A percentile compares a stretch with the other conserved stretches of the same genome.
Evolutionary conservation across 1,140 invertebrate genomes (phyloP).

Genomic region (Tyrophagus putrescentiae): DNA sequence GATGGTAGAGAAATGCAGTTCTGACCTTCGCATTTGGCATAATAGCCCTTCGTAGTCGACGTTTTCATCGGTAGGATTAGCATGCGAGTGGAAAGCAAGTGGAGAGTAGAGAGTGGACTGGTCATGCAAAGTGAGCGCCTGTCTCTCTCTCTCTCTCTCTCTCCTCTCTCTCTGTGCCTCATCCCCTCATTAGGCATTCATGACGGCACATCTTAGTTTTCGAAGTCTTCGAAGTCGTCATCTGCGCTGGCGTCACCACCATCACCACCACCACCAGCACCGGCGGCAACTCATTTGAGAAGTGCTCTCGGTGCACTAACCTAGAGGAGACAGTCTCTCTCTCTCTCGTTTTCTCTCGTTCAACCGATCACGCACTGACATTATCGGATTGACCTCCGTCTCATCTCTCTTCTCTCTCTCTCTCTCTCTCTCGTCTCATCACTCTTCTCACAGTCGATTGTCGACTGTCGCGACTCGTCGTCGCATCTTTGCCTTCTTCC

Average conservation of each 20-base stretch:
- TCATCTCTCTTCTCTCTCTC: not conserved
- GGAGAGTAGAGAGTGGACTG: too few species aligned
- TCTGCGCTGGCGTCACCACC: not conserved
- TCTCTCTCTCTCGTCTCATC: not conserved
- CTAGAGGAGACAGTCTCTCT: not conserved
- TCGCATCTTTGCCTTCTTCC: not conserved
- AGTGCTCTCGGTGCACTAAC: too few species aligned
- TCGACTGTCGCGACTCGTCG: not conserved
- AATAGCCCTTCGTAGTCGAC: too few species aligned
- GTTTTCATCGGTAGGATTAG: too few species aligned
- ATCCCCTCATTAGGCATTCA: not conserved
- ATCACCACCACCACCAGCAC: not conserved
- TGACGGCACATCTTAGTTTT: not conserved
- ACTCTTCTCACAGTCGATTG: not conserved
- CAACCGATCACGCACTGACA: slow-evolving; percentile 1
- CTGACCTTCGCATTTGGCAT: too few species aligned
- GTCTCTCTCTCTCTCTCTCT: not conserved
- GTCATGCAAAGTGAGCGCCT: too few species aligned
- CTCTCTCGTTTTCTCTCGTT: not conserved
- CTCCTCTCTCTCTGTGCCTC: not conserved
- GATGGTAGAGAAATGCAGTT: too few species aligned
- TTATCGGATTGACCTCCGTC: not conserved
- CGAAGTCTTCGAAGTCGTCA: too few species aligned
- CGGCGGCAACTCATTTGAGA: not conserved
- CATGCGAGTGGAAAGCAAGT: too few species aligned